Evolutionary conservation across 2,797 vertebrate species (phyloP).

Genomic region (Myiotriccus ornatus): DNA sequence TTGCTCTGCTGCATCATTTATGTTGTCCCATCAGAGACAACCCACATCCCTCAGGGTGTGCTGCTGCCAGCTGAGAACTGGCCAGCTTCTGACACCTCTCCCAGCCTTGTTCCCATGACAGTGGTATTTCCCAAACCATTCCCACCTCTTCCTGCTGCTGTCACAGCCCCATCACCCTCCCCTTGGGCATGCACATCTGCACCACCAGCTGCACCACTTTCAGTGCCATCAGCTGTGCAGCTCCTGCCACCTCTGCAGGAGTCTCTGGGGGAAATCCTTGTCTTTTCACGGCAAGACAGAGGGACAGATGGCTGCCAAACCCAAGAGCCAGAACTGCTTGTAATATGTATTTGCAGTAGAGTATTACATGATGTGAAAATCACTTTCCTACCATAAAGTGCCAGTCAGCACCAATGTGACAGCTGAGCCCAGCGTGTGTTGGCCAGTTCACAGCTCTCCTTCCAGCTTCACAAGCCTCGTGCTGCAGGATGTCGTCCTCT

Average conservation of each 20-base stretch:
- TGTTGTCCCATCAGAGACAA: neutral
- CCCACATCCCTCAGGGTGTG: rapidly evolving
- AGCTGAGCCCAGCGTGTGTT: rapidly evolving
- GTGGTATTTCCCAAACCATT: neutral
- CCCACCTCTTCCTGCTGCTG: neutral
- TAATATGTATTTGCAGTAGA: neutral
- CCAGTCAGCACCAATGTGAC: neutral
- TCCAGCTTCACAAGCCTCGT: rapidly evolving
- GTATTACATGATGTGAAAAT: neutral
- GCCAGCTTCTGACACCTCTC: neutral
- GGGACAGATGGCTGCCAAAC: neutral
- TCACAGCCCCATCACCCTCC: neutral
- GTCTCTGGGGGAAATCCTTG: neutral
- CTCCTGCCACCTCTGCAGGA: neutral
- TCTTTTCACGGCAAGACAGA: neutral
- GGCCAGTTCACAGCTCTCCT: neutral
- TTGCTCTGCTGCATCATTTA: neutral
- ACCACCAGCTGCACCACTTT: no score
- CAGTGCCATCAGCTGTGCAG: neutral
- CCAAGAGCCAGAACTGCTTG: neutral
- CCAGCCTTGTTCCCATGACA: neutral
- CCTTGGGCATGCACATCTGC: neutral
- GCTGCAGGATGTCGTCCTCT: neutral
- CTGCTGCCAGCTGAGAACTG: neutral
- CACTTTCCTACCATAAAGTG: neutral